Base-by-base conservation (phyloP, 1,140 invertebrate genomes). In the Belonocnema kinseyi region DNA sequence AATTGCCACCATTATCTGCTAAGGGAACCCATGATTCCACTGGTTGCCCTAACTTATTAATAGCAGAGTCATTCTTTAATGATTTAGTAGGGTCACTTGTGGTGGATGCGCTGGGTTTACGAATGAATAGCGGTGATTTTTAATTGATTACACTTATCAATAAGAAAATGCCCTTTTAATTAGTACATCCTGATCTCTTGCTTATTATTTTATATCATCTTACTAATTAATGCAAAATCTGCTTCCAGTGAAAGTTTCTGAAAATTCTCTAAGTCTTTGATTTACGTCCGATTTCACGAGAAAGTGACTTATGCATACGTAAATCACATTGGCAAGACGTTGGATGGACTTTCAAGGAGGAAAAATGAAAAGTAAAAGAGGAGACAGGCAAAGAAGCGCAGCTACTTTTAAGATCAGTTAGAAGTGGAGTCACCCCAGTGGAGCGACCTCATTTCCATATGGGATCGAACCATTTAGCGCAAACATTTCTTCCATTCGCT, bases 401-500 rank as follows among this genome's bases (percentile, higher is more conserved):
- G 81, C 77, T 83, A 82, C 82, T 80, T 78, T 77, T 51, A 53
- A 82, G 85, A 86, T 87, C 80, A 82, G 82, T 88, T 83, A 81
- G 72, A 79, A 74, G 74, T 76, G 72, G 54, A 82, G 79, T 72
- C 73, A 80, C 78, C 79, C 79, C 71, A 80, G 77, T 13, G 53
- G 77, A 86, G 77, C 80, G 80, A 66, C 21, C 80, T 90, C 86
- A 90, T 92, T 90, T 91, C 91, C 90, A 91, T 92, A 89, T 89
- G 87, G 84, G 87, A 88, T 88, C 88, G 88, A 89, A 88, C 87
- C 91, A 91, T 91, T 92, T 91, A 88, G 87, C 87, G 82, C 88
- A 90, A 91, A 91, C 88, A 91, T 90, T 91, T 90, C 81, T 89
- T 88, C 85, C 85, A 86, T 89, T 87, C 82, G 86, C 89, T 91